Base-by-base conservation (phyloP, 2,888 invertebrate genomes). In the Pimpla rufipes region DNA sequence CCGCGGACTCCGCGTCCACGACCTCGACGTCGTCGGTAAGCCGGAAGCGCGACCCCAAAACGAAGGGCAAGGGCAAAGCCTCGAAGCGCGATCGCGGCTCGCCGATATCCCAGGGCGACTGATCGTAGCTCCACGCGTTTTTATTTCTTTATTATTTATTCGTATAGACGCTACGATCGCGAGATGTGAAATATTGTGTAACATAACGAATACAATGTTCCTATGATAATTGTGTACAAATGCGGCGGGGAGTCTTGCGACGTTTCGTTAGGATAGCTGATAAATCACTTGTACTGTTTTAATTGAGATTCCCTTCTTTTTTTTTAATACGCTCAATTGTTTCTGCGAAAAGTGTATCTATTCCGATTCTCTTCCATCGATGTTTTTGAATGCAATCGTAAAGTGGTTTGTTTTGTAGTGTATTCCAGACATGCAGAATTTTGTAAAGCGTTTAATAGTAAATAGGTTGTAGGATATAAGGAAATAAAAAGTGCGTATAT, bases 1-100 rank as follows among this genome's bases (percentile, higher is more conserved):
- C 93, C 0, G 93, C 93, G 0, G 93, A 93, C 55, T 93, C 93
- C 0, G 90, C 92, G 0, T 93, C 93, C 0, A 93, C 92, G 1
- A 92, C 92, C 0, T 93, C 93, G 0, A 93, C 92, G 1, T 93
- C 93, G 2, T 93, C 93, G 0, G 85, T 90, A 37, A 91, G 90
- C 40, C 86, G 92, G n/a, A 93, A 93, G 71, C 88, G 93, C 16
- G 93, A 93, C 37, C 87, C 89, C 0, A 93, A 93, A 73, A 88
- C 91, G 0, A 93, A 93, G 83, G 92, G 91, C 13, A 93, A 93
- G 71, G 92, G 91, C 1, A 93, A 93, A 81, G 91, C 87, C 3
- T 88, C 88, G 0, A 93, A 93, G 62, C 90, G 93, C 1, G 93
- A 93, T 55, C 91, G 93, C 7, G 92, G 90, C 16, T 93, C 93